Base-by-base conservation (phyloP, 1,140 invertebrate species). In the Macrotrachela quadricornifera region DNA sequence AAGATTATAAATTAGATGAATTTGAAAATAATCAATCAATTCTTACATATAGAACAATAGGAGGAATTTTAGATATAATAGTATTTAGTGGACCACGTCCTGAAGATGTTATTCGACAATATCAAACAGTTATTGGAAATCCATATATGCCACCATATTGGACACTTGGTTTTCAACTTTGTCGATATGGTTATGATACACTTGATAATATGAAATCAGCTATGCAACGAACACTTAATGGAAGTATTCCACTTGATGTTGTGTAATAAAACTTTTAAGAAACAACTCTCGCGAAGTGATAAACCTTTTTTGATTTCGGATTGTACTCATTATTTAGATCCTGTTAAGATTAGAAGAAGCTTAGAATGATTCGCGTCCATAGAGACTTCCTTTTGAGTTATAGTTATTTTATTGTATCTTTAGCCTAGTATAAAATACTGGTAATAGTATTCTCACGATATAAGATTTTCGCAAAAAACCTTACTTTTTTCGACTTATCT, bases 131-230 rank as follows among this genome's bases (percentile, higher is more conserved):
- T 10, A 63, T 75, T 43, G 74, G 74, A 8, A 58, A 67, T 9
- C 67, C 71, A 0, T 61, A 60, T 51, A 65, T 75, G 58, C 72
- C 72, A 16, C 71, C 73, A 16, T 55, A 74, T 56, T 75, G 71
- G 72, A 57, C 65, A 6, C 59, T 75, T n/a, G 73, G 73, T 14
- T 73, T 74, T 58, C 73, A 75, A 51, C 60, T 75, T 8, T 72
- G 66, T 59, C 62, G 65, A 46, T 65, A 64, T 59, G 65, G 65
- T 44, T 69, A 67, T 57, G 61, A 62, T 50, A 63, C 53, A 17
- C 56, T 56, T 30, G 55, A 57, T 16, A 56, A 61, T 14, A 42
- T 65, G 36, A 49, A 50, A 44, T 18, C 40, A 15, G 47, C 44
- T 17, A 45, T 50, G 10, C 21, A 55, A 21, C 39, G 49, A 41